A percentile compares a stretch with the other conserved stretches of the same genome.
Evolutionary conservation across 2,797 vertebrate genomes (phyloP).

Genomic region (Pogoniulus pusillus): DNA sequence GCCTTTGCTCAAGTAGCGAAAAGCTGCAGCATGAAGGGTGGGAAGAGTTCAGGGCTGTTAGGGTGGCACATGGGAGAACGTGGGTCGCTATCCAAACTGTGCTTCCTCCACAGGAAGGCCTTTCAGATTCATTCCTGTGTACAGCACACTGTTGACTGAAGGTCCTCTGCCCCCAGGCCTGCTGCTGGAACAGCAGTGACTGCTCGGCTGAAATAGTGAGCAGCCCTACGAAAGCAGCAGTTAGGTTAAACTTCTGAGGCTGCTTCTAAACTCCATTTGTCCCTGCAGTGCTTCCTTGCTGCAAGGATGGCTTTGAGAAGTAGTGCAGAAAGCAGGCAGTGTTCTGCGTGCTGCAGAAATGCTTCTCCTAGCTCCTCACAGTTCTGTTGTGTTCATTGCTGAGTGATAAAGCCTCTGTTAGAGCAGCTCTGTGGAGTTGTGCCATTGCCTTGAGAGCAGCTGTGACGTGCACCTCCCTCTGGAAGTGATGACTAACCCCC

Average conservation of each 20-base stretch:
- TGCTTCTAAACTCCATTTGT: background rate
- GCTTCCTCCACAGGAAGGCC: background rate
- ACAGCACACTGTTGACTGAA: background rate
- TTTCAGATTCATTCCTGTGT: background rate
- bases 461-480: conserved; percentile 58
- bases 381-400: background rate
- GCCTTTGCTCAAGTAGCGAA: background rate
- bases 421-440: background rate
- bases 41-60: background rate
- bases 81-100: background rate
- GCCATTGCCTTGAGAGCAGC: background rate
- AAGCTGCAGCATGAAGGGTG: background rate
- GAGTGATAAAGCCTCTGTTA: background rate
- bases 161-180: background rate
- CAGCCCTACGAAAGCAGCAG: background rate
- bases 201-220: background rate
- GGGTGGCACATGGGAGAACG: background rate
- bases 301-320: background rate
- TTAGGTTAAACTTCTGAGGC: background rate
- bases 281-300: background rate
- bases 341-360: background rate
- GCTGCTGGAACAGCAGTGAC: background rate
- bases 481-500: conserved; percentile 69
- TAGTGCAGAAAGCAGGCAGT: background rate
- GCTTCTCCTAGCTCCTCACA: background rate